phyloP scores from a whole-genome alignment of 2,113 vertebrate genomes.

The Pimephales promelas region DNA sequence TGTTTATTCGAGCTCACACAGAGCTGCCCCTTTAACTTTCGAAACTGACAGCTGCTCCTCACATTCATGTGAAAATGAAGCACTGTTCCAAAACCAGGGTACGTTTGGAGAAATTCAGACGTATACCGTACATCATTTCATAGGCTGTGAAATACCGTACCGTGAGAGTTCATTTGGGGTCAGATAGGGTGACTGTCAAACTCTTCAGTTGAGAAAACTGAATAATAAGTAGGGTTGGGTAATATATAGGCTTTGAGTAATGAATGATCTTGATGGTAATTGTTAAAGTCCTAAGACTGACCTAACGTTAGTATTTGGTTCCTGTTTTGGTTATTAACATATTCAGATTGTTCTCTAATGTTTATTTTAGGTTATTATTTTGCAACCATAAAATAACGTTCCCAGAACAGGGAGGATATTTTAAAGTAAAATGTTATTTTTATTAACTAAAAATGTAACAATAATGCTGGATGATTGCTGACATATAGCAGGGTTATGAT shows the following conservation, averaged over 20 bases:
- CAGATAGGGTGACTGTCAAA: not conserved
- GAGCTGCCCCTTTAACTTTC: slow-evolving; percentile 38
- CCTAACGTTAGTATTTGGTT: no score
- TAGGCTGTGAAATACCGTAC: not conserved
- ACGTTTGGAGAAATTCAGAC: slow-evolving; percentile 3
- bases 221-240: not conserved
- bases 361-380: no score
- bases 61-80: slow-evolving; percentile 73
- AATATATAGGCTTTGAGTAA: not conserved
- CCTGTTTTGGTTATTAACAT: no score
- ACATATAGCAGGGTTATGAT: no score
- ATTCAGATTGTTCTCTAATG: no score
- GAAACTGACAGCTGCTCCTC: slow-evolving; percentile 78
- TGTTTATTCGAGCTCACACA: slow-evolving; percentile 50
- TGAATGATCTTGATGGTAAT: not conserved
- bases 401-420: no score
- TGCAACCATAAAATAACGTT: no score
- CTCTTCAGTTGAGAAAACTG: not conserved
- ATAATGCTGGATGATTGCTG: no score
- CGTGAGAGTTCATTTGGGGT: not conserved
- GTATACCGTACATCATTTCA: slow-evolving; percentile 7
- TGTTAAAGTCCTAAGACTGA: not conserved
- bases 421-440: no score
- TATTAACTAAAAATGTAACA: no score
- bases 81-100: slow-evolving; percentile 49